Conservation (phyloP, 2,113 vertebrate genomes). For the Hemiscyllium ocellatum region DNA sequence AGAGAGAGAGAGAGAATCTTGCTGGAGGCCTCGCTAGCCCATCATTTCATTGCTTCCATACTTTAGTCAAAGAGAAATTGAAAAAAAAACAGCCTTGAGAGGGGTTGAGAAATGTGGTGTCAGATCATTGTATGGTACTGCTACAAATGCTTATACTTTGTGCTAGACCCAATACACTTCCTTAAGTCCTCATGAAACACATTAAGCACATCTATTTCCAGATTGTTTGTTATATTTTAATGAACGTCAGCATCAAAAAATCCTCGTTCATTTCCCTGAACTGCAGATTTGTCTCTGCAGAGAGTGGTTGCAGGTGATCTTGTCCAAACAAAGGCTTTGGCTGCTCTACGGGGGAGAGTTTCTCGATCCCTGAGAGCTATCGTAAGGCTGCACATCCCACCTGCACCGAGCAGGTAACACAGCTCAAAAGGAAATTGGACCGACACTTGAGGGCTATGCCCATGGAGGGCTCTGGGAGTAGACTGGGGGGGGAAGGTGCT, state of each 20-base stretch:
- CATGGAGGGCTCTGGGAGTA: background rate
- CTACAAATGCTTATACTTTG: background rate
- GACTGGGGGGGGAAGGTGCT: background rate
- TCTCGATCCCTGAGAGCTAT: background rate
- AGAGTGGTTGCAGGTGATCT: background rate
- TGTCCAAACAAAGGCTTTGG: background rate
- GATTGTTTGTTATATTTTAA: background rate
- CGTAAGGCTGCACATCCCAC: background rate
- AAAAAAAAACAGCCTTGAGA: background rate
- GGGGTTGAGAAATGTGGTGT: background rate
- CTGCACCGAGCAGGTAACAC: background rate
- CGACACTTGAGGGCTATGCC: background rate
- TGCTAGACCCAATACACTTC: background rate
- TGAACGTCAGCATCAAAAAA: background rate
- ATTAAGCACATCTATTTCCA: background rate
- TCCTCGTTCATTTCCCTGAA: background rate
- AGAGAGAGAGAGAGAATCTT: background rate
- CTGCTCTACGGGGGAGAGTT: background rate
- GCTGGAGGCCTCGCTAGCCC: background rate
- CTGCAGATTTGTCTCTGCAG: background rate
- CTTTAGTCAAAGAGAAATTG: background rate
- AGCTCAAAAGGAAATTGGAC: background rate
- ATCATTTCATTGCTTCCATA: background rate
- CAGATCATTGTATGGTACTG: too few species aligned
- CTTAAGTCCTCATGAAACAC: background rate